A percentile compares a stretch with the other conserved stretches of the same genome.
These are phyloP conservation scores for Python bivittatus DNA, from an alignment of 2,113 vertebrate genomes.

Conservation along the genomic window DNA sequence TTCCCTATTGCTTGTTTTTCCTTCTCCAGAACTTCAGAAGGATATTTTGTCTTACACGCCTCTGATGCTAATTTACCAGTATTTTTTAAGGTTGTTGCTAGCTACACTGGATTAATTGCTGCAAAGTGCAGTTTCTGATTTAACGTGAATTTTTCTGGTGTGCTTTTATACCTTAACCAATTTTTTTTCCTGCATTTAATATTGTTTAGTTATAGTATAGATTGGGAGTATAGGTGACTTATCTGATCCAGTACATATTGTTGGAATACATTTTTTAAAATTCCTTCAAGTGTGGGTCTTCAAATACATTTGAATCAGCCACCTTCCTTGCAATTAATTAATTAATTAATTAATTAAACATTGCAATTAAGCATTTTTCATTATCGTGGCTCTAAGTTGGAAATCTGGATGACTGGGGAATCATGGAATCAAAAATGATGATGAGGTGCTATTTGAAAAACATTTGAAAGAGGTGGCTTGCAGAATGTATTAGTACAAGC, in stretches of 20 bases:
- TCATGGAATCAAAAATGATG: neutral
- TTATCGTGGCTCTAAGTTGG: conserved; percentile 25
- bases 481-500: neutral
- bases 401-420: conserved; percentile 34
- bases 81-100: neutral
- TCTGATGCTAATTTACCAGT: neutral
- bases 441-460: neutral
- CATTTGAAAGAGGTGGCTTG: neutral
- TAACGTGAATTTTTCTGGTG: neutral
- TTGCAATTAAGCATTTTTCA: neutral
- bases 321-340: neutral
- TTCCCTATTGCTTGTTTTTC: neutral
- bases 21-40: neutral
- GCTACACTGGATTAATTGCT: neutral
- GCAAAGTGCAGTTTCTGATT: neutral
- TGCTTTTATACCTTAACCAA: neutral
- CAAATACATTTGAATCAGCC: neutral
- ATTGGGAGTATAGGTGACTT: neutral
- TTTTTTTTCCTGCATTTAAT: neutral
- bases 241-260: neutral
- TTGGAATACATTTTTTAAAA: neutral
- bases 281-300: fast-evolving
- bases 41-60: neutral
- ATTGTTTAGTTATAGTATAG: neutral
- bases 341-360: too few species aligned